Percentiles rank a stretch among this genome's conserved stretches.
Conservation (phyloP, 2,888 invertebrate genomes). For the Cantharis rufa region DNA sequence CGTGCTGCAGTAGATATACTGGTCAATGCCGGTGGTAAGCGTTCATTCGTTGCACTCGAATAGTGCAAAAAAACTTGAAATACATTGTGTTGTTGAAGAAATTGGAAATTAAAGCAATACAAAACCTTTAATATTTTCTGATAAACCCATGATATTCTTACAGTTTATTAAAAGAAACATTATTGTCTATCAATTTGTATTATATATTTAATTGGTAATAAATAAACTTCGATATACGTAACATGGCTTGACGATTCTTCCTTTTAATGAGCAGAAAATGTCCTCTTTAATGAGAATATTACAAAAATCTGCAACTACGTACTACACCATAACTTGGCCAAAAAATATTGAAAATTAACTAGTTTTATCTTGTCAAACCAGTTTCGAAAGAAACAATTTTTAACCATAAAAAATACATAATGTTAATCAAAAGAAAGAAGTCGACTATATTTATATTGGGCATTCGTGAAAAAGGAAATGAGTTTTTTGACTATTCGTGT, state of each 20-base stretch:
- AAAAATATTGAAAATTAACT: background rate
- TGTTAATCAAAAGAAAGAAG: background rate
- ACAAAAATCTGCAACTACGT: background rate
- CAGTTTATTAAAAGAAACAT: background rate
- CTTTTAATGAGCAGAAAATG: background rate
- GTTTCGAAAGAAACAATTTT: background rate
- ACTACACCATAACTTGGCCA: background rate
- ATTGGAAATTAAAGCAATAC: background rate
- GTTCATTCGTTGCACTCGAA: conserved; percentile 47
- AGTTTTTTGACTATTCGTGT: background rate
- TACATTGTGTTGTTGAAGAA: conserved; percentile 12
- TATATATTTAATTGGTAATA: no score
- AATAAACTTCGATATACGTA: background rate
- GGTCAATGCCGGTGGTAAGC: conserved; percentile 51
- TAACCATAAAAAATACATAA: background rate
- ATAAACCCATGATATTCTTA: background rate
- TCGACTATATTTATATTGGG: background rate
- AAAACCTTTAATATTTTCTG: conserved; percentile 3
- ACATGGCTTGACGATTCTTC: background rate
- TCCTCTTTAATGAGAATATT: background rate
- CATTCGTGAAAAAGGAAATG: background rate
- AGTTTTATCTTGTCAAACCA: background rate
- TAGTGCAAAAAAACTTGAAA: conserved; percentile 39
- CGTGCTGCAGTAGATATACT: conserved; percentile 49
- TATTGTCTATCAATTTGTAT: background rate